These are phyloP conservation scores for Dryobates pubescens DNA, from an alignment of 2,797 vertebrate species.

Conservation along the genomic window DNA sequence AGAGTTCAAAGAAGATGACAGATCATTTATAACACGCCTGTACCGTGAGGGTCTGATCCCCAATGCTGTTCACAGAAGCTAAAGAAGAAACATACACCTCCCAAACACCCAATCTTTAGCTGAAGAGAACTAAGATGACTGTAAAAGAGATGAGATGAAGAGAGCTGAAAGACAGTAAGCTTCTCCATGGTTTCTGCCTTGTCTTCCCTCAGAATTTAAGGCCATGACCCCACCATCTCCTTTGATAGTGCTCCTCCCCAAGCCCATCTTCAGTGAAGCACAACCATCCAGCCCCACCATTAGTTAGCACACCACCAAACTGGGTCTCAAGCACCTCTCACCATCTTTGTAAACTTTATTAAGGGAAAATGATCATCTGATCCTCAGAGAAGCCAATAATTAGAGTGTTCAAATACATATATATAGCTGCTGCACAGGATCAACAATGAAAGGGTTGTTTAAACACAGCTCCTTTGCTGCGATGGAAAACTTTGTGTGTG, in stretches of 20 bases:
- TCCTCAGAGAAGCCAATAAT: conserved; percentile 28
- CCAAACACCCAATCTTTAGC: neutral
- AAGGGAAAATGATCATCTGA: conserved; percentile 1
- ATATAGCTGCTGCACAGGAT: conserved; percentile 28
- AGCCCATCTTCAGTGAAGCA: neutral
- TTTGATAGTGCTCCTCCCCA: neutral
- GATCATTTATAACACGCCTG: neutral
- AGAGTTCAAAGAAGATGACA: conserved; percentile 22
- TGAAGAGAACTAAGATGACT: neutral
- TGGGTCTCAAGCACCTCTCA: neutral
- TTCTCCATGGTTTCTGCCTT: conserved; percentile 15
- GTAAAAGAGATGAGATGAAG: neutral
- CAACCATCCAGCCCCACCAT: neutral
- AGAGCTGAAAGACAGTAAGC: conserved; percentile 13
- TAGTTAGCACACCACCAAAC: neutral
- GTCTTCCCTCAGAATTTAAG: conserved; percentile 35
- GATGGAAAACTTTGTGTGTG: neutral
- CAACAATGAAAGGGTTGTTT: conserved; percentile 50
- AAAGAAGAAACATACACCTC: neutral
- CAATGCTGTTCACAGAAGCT: neutral
- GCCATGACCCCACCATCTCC: neutral
- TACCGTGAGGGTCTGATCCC: neutral
- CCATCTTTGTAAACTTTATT: neutral
- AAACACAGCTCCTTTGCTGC: conserved; percentile 8
- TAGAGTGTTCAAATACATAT: neutral